Conservation (phyloP, 1,140 invertebrate genomes). For the Zophobas morio region DNA sequence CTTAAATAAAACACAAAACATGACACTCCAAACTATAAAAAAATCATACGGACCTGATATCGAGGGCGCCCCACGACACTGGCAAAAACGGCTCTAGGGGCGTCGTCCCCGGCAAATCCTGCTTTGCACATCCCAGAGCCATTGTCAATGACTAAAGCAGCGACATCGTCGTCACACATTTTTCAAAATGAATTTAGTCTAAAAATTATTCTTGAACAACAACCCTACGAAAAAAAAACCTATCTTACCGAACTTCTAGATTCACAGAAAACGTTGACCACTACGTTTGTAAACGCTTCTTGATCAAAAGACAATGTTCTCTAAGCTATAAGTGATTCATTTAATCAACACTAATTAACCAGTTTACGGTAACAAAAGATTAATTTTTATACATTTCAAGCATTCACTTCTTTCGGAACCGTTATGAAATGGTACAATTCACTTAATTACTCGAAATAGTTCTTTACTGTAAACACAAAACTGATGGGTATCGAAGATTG, state of each 20-base stretch:
- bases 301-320: too few species aligned
- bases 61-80: constrained; percentile 80
- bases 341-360: constrained; percentile 6
- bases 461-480: constrained; percentile 24
- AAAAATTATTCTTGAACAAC: neutral
- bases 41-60: constrained; percentile 77
- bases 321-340: neutral
- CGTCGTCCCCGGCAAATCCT: constrained; percentile 85
- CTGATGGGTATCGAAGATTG: constrained; percentile 19
- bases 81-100: constrained; percentile 82
- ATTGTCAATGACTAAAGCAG: constrained; percentile 86
- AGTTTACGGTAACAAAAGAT: constrained; percentile 6
- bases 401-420: constrained; percentile 30
- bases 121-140: constrained; percentile 89
- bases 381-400: constrained; percentile 39
- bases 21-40: too few species aligned
- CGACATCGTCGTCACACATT: constrained; percentile 75
- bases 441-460: constrained; percentile 29
- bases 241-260: constrained; percentile 7
- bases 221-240: neutral
- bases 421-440: constrained; percentile 42
- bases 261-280: neutral
- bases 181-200: constrained; percentile 30
- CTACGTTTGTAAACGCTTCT: neutral
- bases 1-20: too few species aligned